phyloP scores from a whole-genome alignment of 2,888 invertebrate genomes.

The Drosophila setosimentum region DNA sequence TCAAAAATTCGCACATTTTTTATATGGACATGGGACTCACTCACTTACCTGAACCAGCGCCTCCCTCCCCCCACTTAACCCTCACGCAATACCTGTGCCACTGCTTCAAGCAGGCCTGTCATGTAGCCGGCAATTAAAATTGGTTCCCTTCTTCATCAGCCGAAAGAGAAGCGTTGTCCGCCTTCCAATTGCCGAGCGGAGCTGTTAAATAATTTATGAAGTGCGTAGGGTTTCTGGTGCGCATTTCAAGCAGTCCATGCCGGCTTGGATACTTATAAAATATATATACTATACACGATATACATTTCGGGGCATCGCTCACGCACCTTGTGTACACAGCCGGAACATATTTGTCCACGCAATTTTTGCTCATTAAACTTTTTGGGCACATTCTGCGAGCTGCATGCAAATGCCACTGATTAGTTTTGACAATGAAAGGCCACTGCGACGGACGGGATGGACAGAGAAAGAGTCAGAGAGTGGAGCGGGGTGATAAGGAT shows the following conservation, averaged over 20 bases:
- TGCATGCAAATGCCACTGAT: slow-evolving; percentile 74
- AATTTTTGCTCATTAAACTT: slow-evolving; percentile 70
- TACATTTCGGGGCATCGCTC: slow-evolving; percentile 42
- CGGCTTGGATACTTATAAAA: slow-evolving; percentile 9
- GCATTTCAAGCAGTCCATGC: slow-evolving; percentile 63
- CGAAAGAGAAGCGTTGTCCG: slow-evolving; percentile 6
- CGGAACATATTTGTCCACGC: slow-evolving; percentile 74
- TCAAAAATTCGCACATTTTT: slow-evolving; percentile 76
- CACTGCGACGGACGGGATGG: neutral
- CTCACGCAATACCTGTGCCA: neutral
- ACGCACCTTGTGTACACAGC: slow-evolving; percentile 47
- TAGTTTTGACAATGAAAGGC: slow-evolving; percentile 41
- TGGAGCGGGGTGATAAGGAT: slow-evolving; percentile 35
- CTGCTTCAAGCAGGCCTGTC: slow-evolving; percentile 16
- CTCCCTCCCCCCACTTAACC: neutral
- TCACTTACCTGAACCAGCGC: neutral
- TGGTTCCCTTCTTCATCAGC: slow-evolving; percentile 51
- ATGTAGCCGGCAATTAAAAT: slow-evolving; percentile 70
- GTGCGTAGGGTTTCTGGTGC: slow-evolving; percentile 74
- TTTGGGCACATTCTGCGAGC: slow-evolving; percentile 64
- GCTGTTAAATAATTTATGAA: slow-evolving; percentile 78
- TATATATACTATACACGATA: slow-evolving; percentile 7
- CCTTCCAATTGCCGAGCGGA: slow-evolving; percentile 52
- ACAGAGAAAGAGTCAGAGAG: neutral
- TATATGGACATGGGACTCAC: slow-evolving; percentile 19